Evolutionary conservation across 2,797 vertebrate genomes (phyloP).

Genomic region (Chelon labrosus): DNA sequence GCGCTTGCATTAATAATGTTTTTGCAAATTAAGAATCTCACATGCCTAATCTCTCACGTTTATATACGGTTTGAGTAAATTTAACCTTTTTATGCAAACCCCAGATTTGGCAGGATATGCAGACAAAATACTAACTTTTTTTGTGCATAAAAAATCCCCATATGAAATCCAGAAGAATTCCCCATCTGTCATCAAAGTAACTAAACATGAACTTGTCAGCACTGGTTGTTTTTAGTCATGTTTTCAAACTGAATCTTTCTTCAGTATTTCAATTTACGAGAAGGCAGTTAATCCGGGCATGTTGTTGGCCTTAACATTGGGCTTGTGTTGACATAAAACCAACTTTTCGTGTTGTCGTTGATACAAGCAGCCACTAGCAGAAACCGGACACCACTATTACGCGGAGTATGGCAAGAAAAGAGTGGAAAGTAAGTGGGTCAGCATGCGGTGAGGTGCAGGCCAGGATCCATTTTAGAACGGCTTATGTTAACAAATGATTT

Average conservation of each 20-base stretch:
- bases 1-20: neutral
- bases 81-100: too few species aligned
- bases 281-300: conserved; percentile 10
- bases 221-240: neutral
- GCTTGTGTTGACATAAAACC: conserved; percentile 22
- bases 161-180: neutral
- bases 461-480: conserved; percentile 31
- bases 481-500: conserved; percentile 11
- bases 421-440: conserved; percentile 59
- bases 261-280: neutral
- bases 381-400: conserved; percentile 25
- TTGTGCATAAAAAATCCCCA: neutral
- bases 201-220: too few species aligned
- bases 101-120: neutral
- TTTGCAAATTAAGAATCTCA: neutral
- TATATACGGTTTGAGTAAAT: neutral
- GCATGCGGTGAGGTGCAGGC: conserved; percentile 25
- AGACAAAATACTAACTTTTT: neutral
- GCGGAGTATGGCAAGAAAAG: conserved; percentile 6
- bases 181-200: neutral
- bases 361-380: conserved; percentile 22
- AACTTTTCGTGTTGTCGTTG: conserved; percentile 20
- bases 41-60: neutral
- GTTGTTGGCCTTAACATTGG: conserved; percentile 32
- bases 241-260: neutral